These are phyloP conservation scores for Myotis davidii DNA, from an alignment of 2,113 vertebrate genomes.

Conservation along the genomic window DNA sequence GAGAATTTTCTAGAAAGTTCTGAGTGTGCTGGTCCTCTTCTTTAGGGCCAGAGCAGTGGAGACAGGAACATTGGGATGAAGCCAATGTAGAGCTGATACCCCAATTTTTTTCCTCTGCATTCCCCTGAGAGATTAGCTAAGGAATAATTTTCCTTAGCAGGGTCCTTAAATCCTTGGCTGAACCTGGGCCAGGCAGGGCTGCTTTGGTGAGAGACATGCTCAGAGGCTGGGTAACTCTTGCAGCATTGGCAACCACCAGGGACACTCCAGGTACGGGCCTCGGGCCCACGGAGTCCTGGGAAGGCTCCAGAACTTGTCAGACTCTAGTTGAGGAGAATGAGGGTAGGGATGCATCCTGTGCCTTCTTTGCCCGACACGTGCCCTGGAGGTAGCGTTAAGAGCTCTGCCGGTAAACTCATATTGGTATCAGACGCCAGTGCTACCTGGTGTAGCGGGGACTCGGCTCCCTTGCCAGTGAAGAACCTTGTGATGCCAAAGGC, in stretches of 20 bases:
- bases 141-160: background rate
- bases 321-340: background rate
- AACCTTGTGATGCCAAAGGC: background rate
- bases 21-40: background rate
- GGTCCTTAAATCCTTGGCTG: background rate
- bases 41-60: background rate
- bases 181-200: background rate
- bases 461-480: background rate
- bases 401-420: background rate
- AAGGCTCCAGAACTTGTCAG: background rate
- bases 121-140: background rate
- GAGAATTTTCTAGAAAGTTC: background rate
- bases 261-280: background rate
- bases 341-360: background rate
- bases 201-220: background rate
- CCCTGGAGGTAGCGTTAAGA: background rate
- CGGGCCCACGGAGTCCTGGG: background rate
- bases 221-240: background rate
- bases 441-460: background rate
- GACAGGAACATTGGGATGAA: background rate
- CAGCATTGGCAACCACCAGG: background rate
- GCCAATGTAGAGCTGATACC: background rate
- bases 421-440: background rate
- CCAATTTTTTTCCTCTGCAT: background rate
- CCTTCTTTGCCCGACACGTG: background rate